phyloP scores from a whole-genome alignment of 2,113 vertebrate genomes.

The Ovibos moschatus region DNA sequence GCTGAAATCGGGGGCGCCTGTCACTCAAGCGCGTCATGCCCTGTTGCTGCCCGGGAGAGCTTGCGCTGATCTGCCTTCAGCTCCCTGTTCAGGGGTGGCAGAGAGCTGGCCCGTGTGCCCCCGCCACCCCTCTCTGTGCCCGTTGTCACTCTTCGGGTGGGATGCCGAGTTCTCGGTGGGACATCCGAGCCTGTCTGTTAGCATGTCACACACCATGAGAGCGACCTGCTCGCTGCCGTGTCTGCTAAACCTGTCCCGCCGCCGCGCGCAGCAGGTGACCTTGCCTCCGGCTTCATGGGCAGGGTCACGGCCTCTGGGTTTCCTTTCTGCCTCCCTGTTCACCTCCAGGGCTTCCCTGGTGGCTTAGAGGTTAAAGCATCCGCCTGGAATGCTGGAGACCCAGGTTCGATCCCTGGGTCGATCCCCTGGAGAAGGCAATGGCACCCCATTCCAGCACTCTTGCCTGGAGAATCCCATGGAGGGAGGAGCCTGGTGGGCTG shows the following conservation, averaged over 20 bases:
- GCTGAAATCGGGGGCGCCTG: neutral
- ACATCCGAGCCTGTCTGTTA: neutral
- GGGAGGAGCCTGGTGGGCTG: too few species aligned
- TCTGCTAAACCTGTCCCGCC: neutral
- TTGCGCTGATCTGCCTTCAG: neutral
- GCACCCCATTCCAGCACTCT: too few species aligned
- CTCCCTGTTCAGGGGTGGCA: neutral
- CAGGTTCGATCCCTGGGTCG: too few species aligned
- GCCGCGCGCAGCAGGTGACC: neutral
- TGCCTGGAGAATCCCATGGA: too few species aligned
- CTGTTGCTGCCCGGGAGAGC: neutral
- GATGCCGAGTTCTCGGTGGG: neutral
- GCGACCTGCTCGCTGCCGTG: neutral
- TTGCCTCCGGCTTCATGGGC: neutral
- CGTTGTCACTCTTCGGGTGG: neutral
- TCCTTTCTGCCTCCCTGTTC: neutral
- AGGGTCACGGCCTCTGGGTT: neutral
- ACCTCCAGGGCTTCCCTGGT: neutral
- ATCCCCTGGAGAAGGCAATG: too few species aligned
- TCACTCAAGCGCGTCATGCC: neutral
- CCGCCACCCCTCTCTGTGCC: rapidly evolving
- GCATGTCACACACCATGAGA: neutral
- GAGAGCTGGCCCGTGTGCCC: neutral
- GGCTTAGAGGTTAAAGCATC: too few species aligned
- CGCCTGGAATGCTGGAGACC: too few species aligned